Conservation (phyloP, 2,888 invertebrate species). For the Lucinisca nassula region DNA sequence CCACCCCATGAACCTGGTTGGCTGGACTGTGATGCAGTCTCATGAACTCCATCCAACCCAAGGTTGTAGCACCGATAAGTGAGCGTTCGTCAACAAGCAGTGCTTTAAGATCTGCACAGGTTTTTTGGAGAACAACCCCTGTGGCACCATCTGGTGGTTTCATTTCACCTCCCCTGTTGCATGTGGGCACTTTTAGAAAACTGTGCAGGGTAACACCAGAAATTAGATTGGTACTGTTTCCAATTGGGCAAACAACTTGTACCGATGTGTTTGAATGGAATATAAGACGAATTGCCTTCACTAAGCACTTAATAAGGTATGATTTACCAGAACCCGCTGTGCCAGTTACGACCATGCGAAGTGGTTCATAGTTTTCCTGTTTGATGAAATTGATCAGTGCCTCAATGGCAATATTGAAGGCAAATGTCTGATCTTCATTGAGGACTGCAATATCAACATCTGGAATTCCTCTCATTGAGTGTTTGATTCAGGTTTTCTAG, state of each 20-base stretch:
- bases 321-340: conserved; percentile 69
- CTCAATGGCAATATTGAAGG: conserved; percentile 56
- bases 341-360: conserved; percentile 60
- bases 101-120: conserved; percentile 52
- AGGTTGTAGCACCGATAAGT: conserved; percentile 33
- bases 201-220: conserved; percentile 63
- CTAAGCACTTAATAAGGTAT: conserved; percentile 64
- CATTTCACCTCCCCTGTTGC: conserved; percentile 61
- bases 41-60: conserved; percentile 56
- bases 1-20: conserved; percentile 15
- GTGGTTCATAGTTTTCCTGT: conserved; percentile 27
- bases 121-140: conserved; percentile 56
- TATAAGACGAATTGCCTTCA: conserved; percentile 43
- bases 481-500: neutral
- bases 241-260: conserved; percentile 70
- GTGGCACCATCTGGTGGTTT: conserved; percentile 53
- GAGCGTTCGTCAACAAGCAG: conserved; percentile 72
- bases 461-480: conserved; percentile 23
- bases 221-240: conserved; percentile 72
- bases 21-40: neutral
- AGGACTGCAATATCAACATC: conserved; percentile 43
- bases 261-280: conserved; percentile 55
- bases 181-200: conserved; percentile 69
- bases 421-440: conserved; percentile 65
- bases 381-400: conserved; percentile 32